These are phyloP conservation scores for Xylocopa sonorina DNA, from an alignment of 1,140 invertebrate genomes.

Conservation along the genomic window DNA sequence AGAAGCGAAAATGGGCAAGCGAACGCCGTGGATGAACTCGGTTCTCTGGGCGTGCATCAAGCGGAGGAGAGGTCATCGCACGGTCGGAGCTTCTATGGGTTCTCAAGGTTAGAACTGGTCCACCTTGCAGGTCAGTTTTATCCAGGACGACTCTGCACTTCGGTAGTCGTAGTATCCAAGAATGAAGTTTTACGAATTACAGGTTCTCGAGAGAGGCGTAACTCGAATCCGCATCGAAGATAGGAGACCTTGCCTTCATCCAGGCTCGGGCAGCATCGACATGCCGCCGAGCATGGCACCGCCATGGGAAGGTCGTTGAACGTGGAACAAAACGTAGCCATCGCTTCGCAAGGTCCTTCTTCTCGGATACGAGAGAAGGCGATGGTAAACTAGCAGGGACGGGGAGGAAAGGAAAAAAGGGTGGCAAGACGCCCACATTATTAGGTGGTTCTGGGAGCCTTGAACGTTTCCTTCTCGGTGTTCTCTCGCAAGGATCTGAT, in stretches of 20 bases:
- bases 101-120: slow-evolving; percentile 14
- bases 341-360: slow-evolving; percentile 10
- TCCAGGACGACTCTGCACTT: not conserved
- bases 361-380: not conserved
- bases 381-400: not conserved
- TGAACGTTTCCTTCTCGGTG: slow-evolving; percentile 31
- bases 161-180: too few species aligned
- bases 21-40: too few species aligned
- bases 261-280: slow-evolving; percentile 1
- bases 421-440: not conserved
- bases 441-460: slow-evolving; percentile 17
- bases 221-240: not conserved
- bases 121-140: slow-evolving; percentile 33
- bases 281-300: not conserved
- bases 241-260: not conserved
- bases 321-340: slow-evolving; percentile 25
- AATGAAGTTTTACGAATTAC: too few species aligned
- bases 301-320: slow-evolving; percentile 9
- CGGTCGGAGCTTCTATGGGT: not conserved
- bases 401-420: not conserved
- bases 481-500: not conserved
- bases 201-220: not conserved
- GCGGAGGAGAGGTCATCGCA: not conserved
- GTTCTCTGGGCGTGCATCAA: too few species aligned
- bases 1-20: not conserved